Evolutionary conservation across 2,888 invertebrate genomes (phyloP), one percentile per base, ranked within the genome.

Genomic region (Myathropa florea): DNA sequence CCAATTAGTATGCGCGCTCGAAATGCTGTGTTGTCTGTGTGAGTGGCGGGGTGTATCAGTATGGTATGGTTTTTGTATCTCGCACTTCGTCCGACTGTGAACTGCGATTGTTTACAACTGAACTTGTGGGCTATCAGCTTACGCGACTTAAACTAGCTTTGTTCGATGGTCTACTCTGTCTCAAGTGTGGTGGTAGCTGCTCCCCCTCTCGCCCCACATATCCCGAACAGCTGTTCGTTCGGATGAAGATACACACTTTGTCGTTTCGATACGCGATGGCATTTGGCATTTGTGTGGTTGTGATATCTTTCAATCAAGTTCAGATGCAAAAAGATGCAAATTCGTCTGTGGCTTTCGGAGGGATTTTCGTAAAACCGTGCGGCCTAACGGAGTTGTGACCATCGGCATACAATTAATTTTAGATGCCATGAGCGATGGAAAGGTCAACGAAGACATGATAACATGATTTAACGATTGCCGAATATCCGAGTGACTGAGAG

Each of bases 31-130:
- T 24, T 12, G 4, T 53, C 18, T 65, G 6, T 23, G 24, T 39
- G 57, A 23, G 46, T 68, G 57, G 53, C 7, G 14, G 23, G 12
- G 33, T 26, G 28, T 60, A 23, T 33, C 14, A 24, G 61, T 61
- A n/a, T 14, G 10, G 2, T 12, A 53, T 28, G 63, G 14, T 65
- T 33, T 18, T 18, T n/a, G 53, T 68, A 21, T 68, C 24, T 6
- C 39, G 30, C 71, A 26, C 18, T 59, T 46, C 72, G 80, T 61
- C 81, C 67, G 59, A 64, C 39, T 67, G 23, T 59, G 39, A 12
- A 71, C 75, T 77, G 61, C 77, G 77, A 68, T 82, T 72, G 72
- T 73, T 82, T 73, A 59, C 72, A 78, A 82, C 85, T 85, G 77
- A 85, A 72, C 26, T 39, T 53, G 53, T 28, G 68, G 81, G 23